Percentiles rank a stretch among this genome's conserved stretches.
These are phyloP conservation scores for Acanthaster planci DNA, from an alignment of 35 echinoderm and acorn worm genomes.

Conservation along the genomic window DNA sequence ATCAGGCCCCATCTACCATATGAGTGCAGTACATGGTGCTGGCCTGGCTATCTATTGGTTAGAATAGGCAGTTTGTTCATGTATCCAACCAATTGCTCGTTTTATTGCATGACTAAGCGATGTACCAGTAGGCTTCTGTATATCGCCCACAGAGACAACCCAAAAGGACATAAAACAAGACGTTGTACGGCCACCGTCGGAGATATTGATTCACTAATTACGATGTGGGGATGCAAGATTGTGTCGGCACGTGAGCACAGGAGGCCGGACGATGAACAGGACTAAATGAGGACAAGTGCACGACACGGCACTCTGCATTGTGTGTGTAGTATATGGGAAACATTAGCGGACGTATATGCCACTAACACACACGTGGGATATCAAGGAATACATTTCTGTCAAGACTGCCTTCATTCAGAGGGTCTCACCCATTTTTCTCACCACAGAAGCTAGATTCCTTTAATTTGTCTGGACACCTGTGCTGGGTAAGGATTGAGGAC, in stretches of 20 bases:
- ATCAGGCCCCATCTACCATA: no score
- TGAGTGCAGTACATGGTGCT: no score
- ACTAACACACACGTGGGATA: no score
- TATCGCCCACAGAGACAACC: background rate
- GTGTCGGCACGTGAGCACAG: background rate
- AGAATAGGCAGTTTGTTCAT: background rate
- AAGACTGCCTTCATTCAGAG: no score
- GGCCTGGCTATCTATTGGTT: no score
- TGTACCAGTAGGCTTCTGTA: background rate
- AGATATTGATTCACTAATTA: slow-evolving; percentile 26
- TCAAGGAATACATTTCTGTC: no score
- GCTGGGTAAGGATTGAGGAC: no score
- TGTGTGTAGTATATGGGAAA: no score
- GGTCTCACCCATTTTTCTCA: no score
- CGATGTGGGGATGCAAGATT: background rate
- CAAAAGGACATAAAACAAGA: slow-evolving; percentile 5
- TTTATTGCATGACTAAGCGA: slow-evolving; percentile 12
- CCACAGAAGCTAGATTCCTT: no score
- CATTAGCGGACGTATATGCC: no score
- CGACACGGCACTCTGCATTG: background rate
- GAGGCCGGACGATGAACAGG: background rate
- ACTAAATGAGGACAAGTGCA: background rate
- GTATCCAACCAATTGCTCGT: background rate
- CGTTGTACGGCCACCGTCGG: background rate
- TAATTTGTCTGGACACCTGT: no score